Base-by-base conservation (phyloP, 2,888 invertebrate genomes). In the Drosophila falleni region DNA sequence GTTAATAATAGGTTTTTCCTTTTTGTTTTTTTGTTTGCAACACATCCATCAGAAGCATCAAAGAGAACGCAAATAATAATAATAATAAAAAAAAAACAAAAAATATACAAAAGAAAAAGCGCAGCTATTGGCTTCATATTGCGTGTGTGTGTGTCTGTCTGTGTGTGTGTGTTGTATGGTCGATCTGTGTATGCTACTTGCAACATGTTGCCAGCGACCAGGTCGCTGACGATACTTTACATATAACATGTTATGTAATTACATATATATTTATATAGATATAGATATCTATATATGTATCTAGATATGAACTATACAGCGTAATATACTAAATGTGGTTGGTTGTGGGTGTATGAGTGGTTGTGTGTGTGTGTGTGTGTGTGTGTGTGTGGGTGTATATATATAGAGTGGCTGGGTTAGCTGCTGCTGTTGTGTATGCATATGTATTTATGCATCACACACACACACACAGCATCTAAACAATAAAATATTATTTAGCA, bases 401-500 rank as follows among this genome's bases (percentile, higher is more conserved):
- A 56, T 55, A 56, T 56, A 35, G 64, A 73, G 68, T 77, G 80
- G 63, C 78, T 64, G 75, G 67, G 79, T 82, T 67, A 62, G 55
- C 69, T 69, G 67, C 60, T 51, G 41, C 46, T 59, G 58, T 49
- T 49, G 56, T 23, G 58, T 74, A 41, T 61, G n/a, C n/a, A n/a
- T n/a, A 39, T 63, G 39, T 59, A 59, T 62, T 53, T 74, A 69
- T 70, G 61, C 71, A 68, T 74, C 79, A 50, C 63, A 23, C n/a
- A 31, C 33, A 55, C 58, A 60, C 50, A 29, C 46, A 61, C 47
- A 58, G 68, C 69, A 71, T 81, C 81, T 92, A 92, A 85, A 92
- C 92, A 80, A 92, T 91, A 91, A 91, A 91, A 89, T 93, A 92
- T 92, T 93, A 92, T 92, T 93, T 92, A 81, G 91, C 90, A 88